phyloP scores from a whole-genome alignment of 2,113 vertebrate genomes.

The Syrrhaptes paradoxus region DNA sequence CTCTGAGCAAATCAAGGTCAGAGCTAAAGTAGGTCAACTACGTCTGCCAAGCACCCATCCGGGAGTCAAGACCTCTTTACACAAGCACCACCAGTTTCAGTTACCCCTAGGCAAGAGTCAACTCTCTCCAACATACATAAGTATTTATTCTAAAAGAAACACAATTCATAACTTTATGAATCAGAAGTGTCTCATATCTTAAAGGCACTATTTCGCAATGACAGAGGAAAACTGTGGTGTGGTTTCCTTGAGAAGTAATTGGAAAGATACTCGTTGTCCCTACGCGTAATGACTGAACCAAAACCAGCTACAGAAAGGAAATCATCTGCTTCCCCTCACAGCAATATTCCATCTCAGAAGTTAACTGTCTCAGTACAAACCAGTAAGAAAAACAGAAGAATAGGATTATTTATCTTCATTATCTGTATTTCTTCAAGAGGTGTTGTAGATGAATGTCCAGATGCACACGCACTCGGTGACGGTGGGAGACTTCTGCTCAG shows the following conservation, averaged over 20 bases:
- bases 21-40: constrained; percentile 72
- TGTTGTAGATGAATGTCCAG: neutral
- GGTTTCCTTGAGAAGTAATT: constrained; percentile 12
- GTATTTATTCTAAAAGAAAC: neutral
- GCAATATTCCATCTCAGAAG: neutral
- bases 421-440: neutral
- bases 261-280: neutral
- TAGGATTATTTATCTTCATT: neutral
- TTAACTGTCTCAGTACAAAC: neutral
- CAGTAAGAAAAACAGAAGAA: neutral
- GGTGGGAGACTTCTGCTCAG: neutral
- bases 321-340: neutral
- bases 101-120: neutral
- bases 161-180: neutral
- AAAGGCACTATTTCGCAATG: neutral
- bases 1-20: constrained; percentile 77
- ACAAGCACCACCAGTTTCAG: neutral
- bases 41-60: constrained; percentile 31
- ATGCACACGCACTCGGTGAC: fast-evolving
- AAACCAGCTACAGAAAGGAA: neutral
- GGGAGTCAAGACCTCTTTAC: constrained; percentile 19
- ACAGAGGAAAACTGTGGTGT: neutral
- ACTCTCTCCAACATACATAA: neutral
- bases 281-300: neutral
- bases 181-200: neutral